Evolutionary conservation across 1,140 invertebrate species (phyloP).

Genomic region (Trichonephila clavipes): DNA sequence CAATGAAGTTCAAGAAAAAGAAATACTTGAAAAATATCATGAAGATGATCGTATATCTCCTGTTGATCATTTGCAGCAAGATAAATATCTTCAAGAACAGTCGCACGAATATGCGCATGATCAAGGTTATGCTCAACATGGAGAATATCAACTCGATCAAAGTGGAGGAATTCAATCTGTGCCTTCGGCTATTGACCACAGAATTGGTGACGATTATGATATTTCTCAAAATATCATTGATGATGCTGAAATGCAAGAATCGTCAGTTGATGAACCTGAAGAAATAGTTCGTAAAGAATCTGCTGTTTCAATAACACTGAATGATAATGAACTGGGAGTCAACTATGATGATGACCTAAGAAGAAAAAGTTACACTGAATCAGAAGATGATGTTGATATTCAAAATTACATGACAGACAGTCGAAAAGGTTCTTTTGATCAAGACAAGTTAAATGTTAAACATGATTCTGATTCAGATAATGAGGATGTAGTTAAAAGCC

Average conservation of each 20-base stretch:
- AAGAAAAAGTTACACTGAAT: conserved; percentile 70
- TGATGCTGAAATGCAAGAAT: conserved; percentile 71
- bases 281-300: conserved; percentile 69
- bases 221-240: conserved; percentile 39
- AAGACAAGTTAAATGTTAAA: conserved; percentile 34
- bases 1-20: conserved; percentile 33
- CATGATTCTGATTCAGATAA: conserved; percentile 61
- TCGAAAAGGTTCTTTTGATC: neutral
- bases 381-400: conserved; percentile 75
- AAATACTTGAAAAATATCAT: conserved; percentile 14
- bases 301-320: conserved; percentile 56
- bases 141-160: neutral
- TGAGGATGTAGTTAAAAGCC: conserved; percentile 75
- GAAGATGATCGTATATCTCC: conserved; percentile 2
- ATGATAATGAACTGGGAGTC: conserved; percentile 50
- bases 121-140: neutral
- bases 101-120: neutral
- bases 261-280: conserved; percentile 70
- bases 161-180: too few relatives aligned
- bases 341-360: conserved; percentile 40
- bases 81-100: neutral
- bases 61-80: neutral
- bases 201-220: conserved; percentile 33
- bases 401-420: conserved; percentile 60
- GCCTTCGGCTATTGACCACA: neutral